These are phyloP conservation scores for Lota lota DNA, from an alignment of 2,113 vertebrate species.

Conservation along the genomic window DNA sequence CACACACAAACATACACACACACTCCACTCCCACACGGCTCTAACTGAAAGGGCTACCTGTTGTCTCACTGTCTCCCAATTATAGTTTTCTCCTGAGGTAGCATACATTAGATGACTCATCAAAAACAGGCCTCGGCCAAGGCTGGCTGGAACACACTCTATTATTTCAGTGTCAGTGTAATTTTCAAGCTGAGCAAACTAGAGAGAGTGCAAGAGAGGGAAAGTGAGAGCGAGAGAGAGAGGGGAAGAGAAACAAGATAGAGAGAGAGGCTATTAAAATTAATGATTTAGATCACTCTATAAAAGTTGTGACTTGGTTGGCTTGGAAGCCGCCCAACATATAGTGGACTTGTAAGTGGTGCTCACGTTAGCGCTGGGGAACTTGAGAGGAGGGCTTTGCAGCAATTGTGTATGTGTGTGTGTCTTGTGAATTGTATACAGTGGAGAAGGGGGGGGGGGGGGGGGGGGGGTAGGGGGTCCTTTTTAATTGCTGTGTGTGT, in stretches of 20 bases:
- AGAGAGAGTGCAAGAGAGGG: conserved; percentile 9
- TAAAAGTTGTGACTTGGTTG: conserved; percentile 55
- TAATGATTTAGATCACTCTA: conserved; percentile 61
- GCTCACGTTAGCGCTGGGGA: conserved; percentile 19
- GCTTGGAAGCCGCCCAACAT: conserved; percentile 55
- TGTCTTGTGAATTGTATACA: not conserved
- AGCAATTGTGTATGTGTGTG: conserved; percentile 8
- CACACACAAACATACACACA: not conserved
- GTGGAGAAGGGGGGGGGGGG: too few species aligned
- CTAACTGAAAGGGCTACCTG: conserved; percentile 52
- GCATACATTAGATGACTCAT: conserved; percentile 66
- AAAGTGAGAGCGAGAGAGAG: not conserved
- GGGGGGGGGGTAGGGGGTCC: too few species aligned
- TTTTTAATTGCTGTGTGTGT: too few species aligned
- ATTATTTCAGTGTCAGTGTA: conserved; percentile 61
- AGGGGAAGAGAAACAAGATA: not conserved
- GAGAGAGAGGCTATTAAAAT: conserved; percentile 40
- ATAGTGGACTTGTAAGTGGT: conserved; percentile 30
- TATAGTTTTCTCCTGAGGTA: conserved; percentile 58
- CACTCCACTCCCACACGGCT: conserved; percentile 12
- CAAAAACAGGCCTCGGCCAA: conserved; percentile 44
- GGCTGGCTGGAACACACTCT: conserved; percentile 41
- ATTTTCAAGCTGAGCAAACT: conserved; percentile 46
- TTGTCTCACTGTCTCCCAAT: conserved; percentile 52
- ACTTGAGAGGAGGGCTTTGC: conserved; percentile 24